Evolutionary conservation across 2,888 invertebrate genomes (phyloP).

Genomic region (Rugalucina vietnamica): DNA sequence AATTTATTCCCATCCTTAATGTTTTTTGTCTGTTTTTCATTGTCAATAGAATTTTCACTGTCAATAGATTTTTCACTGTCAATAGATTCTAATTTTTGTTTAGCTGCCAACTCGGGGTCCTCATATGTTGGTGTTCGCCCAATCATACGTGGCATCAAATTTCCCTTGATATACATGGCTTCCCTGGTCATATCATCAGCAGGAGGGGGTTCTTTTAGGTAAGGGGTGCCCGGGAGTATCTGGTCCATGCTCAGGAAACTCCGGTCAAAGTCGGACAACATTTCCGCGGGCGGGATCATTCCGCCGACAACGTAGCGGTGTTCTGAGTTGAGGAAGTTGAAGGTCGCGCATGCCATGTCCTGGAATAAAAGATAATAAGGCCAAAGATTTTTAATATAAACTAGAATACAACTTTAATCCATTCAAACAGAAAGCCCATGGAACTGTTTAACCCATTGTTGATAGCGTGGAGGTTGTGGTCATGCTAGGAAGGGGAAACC

Average conservation of each 20-base stretch:
- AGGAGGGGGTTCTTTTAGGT: background rate
- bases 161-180: background rate
- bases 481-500: too few species aligned
- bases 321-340: conserved; percentile 95
- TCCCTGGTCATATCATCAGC: background rate
- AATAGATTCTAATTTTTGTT: too few species aligned
- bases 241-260: background rate
- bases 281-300: conserved; percentile 85
- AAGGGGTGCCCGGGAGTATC: background rate
- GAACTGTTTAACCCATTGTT: too few species aligned
- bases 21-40: too few species aligned
- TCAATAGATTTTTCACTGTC: too few species aligned
- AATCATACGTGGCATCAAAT: background rate
- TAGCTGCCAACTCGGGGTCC: background rate
- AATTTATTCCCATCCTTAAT: too few species aligned
- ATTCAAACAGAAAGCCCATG: too few species aligned
- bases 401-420: too few species aligned
- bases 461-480: too few species aligned
- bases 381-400: too few species aligned
- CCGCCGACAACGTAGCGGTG: conserved; percentile 87
- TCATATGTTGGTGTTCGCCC: background rate
- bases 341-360: conserved; percentile 94
- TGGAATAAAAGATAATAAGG: conserved; percentile 71
- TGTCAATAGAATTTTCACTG: too few species aligned
- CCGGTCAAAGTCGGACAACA: background rate